Conservation (phyloP, 1,140 invertebrate species). For the Fopius arisanus region DNA sequence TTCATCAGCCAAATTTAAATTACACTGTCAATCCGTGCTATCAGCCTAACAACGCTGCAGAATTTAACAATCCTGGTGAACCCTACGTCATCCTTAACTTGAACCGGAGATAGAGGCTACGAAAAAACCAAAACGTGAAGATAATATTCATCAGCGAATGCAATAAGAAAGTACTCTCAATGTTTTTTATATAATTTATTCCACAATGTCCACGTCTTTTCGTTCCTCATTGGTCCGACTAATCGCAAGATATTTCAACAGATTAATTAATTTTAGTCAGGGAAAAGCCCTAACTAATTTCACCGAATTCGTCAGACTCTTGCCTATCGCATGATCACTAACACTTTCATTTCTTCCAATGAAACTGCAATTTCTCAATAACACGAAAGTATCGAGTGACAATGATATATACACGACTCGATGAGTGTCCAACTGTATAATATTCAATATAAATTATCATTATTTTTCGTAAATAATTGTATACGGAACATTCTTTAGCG, state of each 20-base stretch:
- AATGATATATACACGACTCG: slow-evolving; percentile 25
- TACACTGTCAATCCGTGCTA: slow-evolving; percentile 65
- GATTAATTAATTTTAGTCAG: too few relatives aligned
- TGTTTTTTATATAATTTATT: not conserved
- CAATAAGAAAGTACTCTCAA: not conserved
- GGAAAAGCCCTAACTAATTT: too few relatives aligned
- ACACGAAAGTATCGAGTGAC: not conserved
- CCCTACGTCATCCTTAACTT: slow-evolving; percentile 64
- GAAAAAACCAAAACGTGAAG: not conserved
- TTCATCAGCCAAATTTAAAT: slow-evolving; percentile 64
- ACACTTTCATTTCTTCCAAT: not conserved
- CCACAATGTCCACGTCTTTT: too few relatives aligned
- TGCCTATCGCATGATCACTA: not conserved
- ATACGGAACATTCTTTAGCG: not conserved
- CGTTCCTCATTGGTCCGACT: too few relatives aligned
- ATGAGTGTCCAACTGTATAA: not conserved
- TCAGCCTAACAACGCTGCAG: slow-evolving; percentile 58
- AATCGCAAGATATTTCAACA: too few relatives aligned
- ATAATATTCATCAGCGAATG: not conserved
- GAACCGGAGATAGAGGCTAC: slow-evolving; percentile 55
- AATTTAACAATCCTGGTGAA: slow-evolving; percentile 56
- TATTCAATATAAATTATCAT: slow-evolving; percentile 1
- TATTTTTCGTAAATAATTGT: slow-evolving; percentile 26
- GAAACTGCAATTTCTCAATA: not conserved
- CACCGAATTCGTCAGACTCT: not conserved